Base-by-base conservation (phyloP, 2,888 invertebrate species). In the Melanotus villosus region DNA sequence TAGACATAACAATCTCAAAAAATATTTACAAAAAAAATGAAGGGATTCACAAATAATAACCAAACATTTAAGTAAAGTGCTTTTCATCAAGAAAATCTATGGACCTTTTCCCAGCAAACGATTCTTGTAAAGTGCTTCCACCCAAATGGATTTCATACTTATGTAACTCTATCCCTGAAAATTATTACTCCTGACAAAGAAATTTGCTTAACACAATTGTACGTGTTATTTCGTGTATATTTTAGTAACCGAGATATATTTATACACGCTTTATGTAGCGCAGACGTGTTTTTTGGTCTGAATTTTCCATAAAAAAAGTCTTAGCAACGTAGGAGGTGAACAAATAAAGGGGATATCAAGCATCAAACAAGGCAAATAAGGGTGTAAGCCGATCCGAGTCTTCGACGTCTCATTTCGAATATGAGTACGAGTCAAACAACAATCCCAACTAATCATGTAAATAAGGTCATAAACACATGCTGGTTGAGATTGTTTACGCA, bases 401-500 rank as follows among this genome's bases (percentile, higher is more conserved):
- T 23, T 3, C 41, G 38, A n/a, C 38, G 7, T 32, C 38, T 38
- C 16, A 14, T 38, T 26, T 14, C 41, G 12, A 34, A 34, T 34
- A 38, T 52, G 38, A 57, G 21, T 19, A 18, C 41, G 58, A 60
- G 60, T 30, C 18, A 23, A 3, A 45, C 26, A 19, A 47, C 64
- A 65, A 64, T 65, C 59, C 68, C 47, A 57, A 68, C 64, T 59
- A 68, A 64, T 58, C 64, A 64, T 68, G 59, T 68, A 68, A 58
- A 68, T 68, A 59, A 58, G 59, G 59, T 59, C 68, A 54, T 54
- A 68, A 68, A 68, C 64, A 68, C 50, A 50, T 59, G 64, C 41
- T 58, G 63, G 68, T 68, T 38, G 54, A 59, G 68, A 68, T 68
- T 68, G 68, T 68, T 68, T 68, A 68, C 68, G 64, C 59, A 68